Base-by-base conservation (phyloP, 2,113 vertebrate genomes). In the Lamprotornis superbus region DNA sequence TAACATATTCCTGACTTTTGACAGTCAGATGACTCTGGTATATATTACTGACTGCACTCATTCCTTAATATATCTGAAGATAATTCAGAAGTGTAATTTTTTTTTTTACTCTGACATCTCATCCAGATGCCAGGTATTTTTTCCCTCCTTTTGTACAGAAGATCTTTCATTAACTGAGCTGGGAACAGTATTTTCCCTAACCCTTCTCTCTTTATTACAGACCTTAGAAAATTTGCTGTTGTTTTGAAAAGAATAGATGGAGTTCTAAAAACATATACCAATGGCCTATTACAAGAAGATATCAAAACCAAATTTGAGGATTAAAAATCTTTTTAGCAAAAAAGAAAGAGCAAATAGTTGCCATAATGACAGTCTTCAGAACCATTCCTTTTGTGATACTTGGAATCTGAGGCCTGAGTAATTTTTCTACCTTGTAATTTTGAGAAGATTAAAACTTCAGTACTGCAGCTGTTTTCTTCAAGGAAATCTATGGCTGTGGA, bases 361-460 rank as follows among this genome's bases (percentile, higher is more conserved):
- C 46, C 56, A 47, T 89, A 89, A 92, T 83, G 55, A 52, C 40
- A 88, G 64, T 64, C 87, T 93, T 85, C 46, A 56, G 77, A 94
- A 92, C 65, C 27, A 30, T 50, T 93, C 14, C 6, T 94, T 95
- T 82, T 90, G 52, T 88, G 83, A 73, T 90, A 28, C 65, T 88
- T 55, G 68, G 80, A 89, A 96, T 93, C 46, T 81, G 50, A 96
- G 44, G 52, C 46, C 68, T 83, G 69, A 75, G 40, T 87, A 93
- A 89, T 83, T 95, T 95, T 94, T 78, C 70, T 92, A 93, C 76
- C 61, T 89, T 81, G 42, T 90, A 95, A 96, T 89, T 97, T 90
- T 95, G 42, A 94, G 82, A 80, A 44, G 81, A 97, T 80, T 89
- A 83, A 80, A 96, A 90, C 60, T 59, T 87, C 70, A 91, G 44